A percentile compares a stretch with the other conserved stretches of the same genome.
Conservation (phyloP, 1,140 invertebrate genomes). For the Agrypnia vestita region DNA sequence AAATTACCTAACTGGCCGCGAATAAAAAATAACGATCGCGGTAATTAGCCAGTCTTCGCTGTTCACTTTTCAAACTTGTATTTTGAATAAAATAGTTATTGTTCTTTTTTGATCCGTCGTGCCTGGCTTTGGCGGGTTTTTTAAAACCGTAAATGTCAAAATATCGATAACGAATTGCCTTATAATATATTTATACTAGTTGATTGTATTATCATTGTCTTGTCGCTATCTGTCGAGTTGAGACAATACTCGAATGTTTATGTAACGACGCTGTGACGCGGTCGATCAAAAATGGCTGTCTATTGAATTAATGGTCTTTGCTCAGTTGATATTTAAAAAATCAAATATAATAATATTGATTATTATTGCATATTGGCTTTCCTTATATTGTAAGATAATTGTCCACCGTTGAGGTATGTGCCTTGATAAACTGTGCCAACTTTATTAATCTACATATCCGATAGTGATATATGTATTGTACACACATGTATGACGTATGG, state of each 20-base stretch:
- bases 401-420: slow-evolving; percentile 58
- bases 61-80: slow-evolving; percentile 16
- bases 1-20: slow-evolving; percentile 33
- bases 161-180: slow-evolving; percentile 24
- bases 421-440: slow-evolving; percentile 59
- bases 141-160: not conserved
- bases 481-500: slow-evolving; percentile 11
- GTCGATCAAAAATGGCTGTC: slow-evolving; percentile 35
- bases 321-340: slow-evolving; percentile 43
- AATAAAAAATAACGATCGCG: slow-evolving; percentile 27
- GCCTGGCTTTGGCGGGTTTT: slow-evolving; percentile 2
- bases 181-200: slow-evolving; percentile 4
- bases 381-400: slow-evolving; percentile 37
- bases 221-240: not conserved
- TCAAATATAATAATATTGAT: not conserved
- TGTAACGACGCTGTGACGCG: slow-evolving; percentile 19
- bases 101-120: slow-evolving; percentile 8
- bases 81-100: not conserved
- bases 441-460: slow-evolving; percentile 53
- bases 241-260: not conserved
- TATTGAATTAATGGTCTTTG: slow-evolving; percentile 45
- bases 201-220: slow-evolving; percentile 6
- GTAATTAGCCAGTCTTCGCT: slow-evolving; percentile 12
- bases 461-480: slow-evolving; percentile 38
- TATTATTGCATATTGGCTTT: slow-evolving; percentile 35